Evolutionary conservation across 2,113 vertebrate species (phyloP), one percentile per base, ranked within the genome.

Genomic region (Oncorhynchus nerka): DNA sequence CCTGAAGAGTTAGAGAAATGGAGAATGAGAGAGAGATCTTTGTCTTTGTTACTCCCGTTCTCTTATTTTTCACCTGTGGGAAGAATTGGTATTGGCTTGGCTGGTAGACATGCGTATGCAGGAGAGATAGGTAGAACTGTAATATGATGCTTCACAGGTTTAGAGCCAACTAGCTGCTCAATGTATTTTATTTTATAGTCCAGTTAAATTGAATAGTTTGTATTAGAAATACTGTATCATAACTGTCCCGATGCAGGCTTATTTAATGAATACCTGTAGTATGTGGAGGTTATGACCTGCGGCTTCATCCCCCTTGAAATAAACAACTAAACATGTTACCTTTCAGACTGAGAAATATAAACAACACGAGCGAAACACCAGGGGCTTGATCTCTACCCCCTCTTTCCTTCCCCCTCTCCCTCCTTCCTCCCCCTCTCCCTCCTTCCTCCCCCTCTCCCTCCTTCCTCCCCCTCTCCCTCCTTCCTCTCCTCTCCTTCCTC

Each of bases 31-130:
- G 49, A 39, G 39, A 39, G 39, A 39, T 39, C 28, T 28, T 28
- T 28, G 49, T 51, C 11, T 16, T 16, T 51, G 49, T 85, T 88
- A 87, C 88, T 89, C 81, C 85, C 79, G 76, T 89, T n/a, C 80
- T 81, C 70, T 82, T 84, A 80, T 90, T 80, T 69, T 49, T 61
- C 13, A 71, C 70, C 68, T 82, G 82, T 78, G 39, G 12, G 39
- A 45, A 45, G 39, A 45, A 74, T 81, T 68, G 3, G 79, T 86
- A 81, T 85, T 64, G 77, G 87, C 78, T 86, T 57, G 20, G 26
- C 73, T 32, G 73, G 55, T 30, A 34, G 73, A 77, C 62, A 24
- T 5, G 22, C 71, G n/a, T 20, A 32, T 64, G 62, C 64, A 62
- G 19, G n/a, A 22, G 59, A 2, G n/a, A 13, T 62, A 24, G 81